A percentile compares a stretch with the other conserved stretches of the same genome.
Conservation (phyloP, 2,888 invertebrate genomes). For the Agapostemon virescens region DNA sequence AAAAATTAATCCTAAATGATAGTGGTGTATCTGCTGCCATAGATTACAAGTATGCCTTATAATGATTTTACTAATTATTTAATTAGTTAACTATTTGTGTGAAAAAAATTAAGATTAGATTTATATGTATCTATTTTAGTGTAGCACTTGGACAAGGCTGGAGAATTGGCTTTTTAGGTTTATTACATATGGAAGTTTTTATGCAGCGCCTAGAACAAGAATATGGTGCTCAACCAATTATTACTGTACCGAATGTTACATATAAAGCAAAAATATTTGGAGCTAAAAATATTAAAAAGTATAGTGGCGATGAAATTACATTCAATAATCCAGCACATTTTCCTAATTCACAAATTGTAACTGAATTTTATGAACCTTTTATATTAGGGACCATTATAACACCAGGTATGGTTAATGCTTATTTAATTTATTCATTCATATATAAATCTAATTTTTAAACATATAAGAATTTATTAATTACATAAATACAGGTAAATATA, state of each 20-base stretch:
- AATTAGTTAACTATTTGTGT: neutral
- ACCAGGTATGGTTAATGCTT: slow-evolving; percentile 82
- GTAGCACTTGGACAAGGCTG: slow-evolving; percentile 94
- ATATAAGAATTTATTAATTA: neutral
- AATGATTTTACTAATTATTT: slow-evolving; percentile 1
- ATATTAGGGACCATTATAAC: slow-evolving; percentile 94
- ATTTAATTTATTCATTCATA: no score
- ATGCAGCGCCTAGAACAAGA: slow-evolving; percentile 92
- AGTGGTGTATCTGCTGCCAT: slow-evolving; percentile 91
- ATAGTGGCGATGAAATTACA: slow-evolving; percentile 83
- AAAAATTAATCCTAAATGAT: slow-evolving; percentile 96
- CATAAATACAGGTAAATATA: slow-evolving; percentile 83
- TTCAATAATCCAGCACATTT: slow-evolving; percentile 89
- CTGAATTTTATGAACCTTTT: slow-evolving; percentile 92
- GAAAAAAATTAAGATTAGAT: neutral
- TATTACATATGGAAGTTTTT: slow-evolving; percentile 94
- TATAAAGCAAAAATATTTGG: slow-evolving; percentile 90
- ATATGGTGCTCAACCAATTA: slow-evolving; percentile 89
- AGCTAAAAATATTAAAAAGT: slow-evolving; percentile 86
- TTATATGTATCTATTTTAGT: slow-evolving; percentile 80
- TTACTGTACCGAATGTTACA: slow-evolving; percentile 93
- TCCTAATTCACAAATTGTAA: slow-evolving; percentile 86
- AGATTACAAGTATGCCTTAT: slow-evolving; percentile 86
- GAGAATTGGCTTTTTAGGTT: slow-evolving; percentile 92
- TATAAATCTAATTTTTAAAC: neutral